These are phyloP conservation scores for Bufotes viridis DNA, from an alignment of 2,797 vertebrate genomes.

Conservation along the genomic window DNA sequence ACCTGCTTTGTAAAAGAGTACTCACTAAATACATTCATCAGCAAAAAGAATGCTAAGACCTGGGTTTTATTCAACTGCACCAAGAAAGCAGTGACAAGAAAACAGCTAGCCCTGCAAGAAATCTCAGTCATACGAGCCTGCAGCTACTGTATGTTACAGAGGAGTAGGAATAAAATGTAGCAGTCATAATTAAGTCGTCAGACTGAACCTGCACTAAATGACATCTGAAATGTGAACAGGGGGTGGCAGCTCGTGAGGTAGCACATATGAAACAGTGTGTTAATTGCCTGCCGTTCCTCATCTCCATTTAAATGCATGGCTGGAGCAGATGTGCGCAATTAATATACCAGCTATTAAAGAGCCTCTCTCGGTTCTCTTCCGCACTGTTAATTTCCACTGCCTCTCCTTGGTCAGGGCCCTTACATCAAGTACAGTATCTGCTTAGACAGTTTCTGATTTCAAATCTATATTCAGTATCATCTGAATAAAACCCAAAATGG, in stretches of 20 bases:
- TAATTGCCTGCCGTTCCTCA: slow-evolving; percentile 32
- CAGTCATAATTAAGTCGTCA: slow-evolving; percentile 34
- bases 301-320: not conserved
- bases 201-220: slow-evolving; percentile 3
- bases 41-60: not conserved
- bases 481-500: not conserved
- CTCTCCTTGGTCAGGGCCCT: not conserved
- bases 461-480: not conserved
- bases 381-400: too few species aligned
- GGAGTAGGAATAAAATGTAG: not conserved
- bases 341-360: slow-evolving; percentile 28
- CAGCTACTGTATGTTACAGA: not conserved
- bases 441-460: not conserved
- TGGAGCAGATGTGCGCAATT: slow-evolving; percentile 17
- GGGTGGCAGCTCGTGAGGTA: slow-evolving; percentile 23
- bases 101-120: slow-evolving; percentile 7
- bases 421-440: not conserved
- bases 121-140: not conserved
- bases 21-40: too few species aligned
- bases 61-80: not conserved
- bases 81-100: slow-evolving; percentile 14
- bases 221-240: slow-evolving; percentile 15
- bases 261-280: not conserved
- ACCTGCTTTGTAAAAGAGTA: not conserved
- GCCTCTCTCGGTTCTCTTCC: not conserved